These are phyloP conservation scores for Campoletis raptor DNA, from an alignment of 2,888 invertebrate genomes.

Conservation along the genomic window DNA sequence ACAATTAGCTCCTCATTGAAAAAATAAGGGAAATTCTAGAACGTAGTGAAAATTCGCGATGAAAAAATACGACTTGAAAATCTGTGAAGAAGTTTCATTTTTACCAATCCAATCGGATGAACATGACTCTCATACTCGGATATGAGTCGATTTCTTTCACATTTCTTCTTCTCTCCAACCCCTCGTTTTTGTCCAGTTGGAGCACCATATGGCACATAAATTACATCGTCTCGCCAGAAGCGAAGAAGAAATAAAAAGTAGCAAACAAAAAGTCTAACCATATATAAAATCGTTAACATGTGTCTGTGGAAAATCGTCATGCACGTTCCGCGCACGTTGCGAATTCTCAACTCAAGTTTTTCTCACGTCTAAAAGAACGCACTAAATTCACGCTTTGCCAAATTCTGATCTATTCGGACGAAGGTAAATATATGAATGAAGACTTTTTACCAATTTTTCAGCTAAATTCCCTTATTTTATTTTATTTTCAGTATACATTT, in stretches of 20 bases:
- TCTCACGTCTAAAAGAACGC: neutral
- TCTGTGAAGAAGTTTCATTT: conserved; percentile 5
- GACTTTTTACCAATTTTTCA: conserved; percentile 1
- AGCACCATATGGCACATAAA: conserved; percentile 23
- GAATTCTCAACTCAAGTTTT: conserved; percentile 39
- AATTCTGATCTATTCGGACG: conserved; percentile 75
- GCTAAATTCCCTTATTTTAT: neutral
- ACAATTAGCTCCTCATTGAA: neutral
- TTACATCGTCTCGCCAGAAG: conserved; percentile 2
- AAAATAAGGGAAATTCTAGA: too few relatives aligned
- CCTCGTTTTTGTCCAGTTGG: conserved; percentile 26
- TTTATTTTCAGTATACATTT: neutral
- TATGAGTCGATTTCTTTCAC: conserved; percentile 38
- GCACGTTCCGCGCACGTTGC: conserved; percentile 36
- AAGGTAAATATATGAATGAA: conserved; percentile 7
- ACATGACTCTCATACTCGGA: conserved; percentile 12
- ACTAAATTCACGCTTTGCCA: conserved; percentile 68
- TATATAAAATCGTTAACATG: conserved; percentile 36
- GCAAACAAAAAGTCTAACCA: conserved; percentile 28
- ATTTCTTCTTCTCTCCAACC: conserved; percentile 31
- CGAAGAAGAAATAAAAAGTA: conserved; percentile 16
- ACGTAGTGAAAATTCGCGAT: neutral
- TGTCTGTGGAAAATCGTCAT: conserved; percentile 32
- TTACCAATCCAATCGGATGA: neutral
- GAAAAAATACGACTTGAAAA: conserved; percentile 29